Percentiles rank a stretch among this genome's conserved stretches.
Evolutionary conservation across 2,113 vertebrate species (phyloP).

Genomic region (Corythoichthys haematopterus): DNA sequence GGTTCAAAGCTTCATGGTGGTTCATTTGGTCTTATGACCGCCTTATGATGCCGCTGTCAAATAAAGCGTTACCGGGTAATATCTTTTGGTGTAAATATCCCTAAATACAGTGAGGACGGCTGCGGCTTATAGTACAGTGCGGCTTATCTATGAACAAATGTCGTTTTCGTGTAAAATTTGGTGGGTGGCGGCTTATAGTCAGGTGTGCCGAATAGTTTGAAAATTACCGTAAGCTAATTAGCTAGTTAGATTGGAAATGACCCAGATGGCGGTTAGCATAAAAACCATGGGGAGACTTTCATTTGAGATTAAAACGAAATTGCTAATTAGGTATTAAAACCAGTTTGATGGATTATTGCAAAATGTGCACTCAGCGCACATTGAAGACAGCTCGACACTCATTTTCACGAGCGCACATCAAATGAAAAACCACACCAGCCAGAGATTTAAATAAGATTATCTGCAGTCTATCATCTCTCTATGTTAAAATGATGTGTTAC

Average conservation of each 20-base stretch:
- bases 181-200: too few relatives aligned
- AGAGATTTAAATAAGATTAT: conserved; percentile 48
- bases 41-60: too few relatives aligned
- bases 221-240: not conserved
- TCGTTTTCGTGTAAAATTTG: too few relatives aligned
- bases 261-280: conserved; percentile 36
- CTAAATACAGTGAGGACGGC: too few relatives aligned
- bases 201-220: too few relatives aligned
- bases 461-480: conserved; percentile 7
- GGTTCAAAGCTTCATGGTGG: too few relatives aligned
- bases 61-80: too few relatives aligned
- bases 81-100: too few relatives aligned
- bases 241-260: not conserved
- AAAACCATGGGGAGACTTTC: conserved; percentile 47
- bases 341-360: conserved; percentile 25
- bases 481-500: conserved; percentile 22
- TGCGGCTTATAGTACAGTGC: too few relatives aligned
- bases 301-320: conserved; percentile 43
- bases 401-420: conserved; percentile 27
- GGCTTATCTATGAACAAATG: too few relatives aligned
- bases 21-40: too few relatives aligned
- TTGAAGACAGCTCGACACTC: not conserved
- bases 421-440: conserved; percentile 36
- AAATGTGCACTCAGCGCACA: conserved; percentile 18
- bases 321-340: conserved; percentile 48